These are phyloP conservation scores for Halcyon smyrnensis DNA, from an alignment of 2,797 vertebrate genomes.

Conservation along the genomic window DNA sequence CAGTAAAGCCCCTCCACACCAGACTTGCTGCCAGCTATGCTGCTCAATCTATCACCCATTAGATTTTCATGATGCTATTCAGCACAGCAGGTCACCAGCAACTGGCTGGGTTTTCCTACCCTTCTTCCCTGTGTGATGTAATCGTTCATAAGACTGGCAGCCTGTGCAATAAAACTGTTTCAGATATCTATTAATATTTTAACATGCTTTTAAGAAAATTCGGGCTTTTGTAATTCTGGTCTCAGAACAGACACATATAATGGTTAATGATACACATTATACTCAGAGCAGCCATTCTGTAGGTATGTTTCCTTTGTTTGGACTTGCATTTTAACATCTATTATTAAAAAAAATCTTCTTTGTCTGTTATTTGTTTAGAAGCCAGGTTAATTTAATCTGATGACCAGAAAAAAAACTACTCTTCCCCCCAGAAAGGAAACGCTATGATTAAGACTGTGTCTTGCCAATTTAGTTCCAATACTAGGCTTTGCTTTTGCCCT, in stretches of 20 bases:
- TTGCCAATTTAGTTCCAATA: neutral
- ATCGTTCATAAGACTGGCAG: slow-evolving; percentile 73
- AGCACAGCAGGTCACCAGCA: neutral
- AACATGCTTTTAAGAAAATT: slow-evolving; percentile 88
- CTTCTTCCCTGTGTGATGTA: slow-evolving; percentile 73
- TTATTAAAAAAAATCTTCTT: slow-evolving; percentile 63
- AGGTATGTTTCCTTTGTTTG: slow-evolving; percentile 68
- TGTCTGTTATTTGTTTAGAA: slow-evolving; percentile 63
- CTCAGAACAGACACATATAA: slow-evolving; percentile 78
- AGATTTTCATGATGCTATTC: neutral
- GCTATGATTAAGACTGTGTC: neutral
- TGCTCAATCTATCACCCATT: neutral
- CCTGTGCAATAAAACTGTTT: slow-evolving; percentile 74
- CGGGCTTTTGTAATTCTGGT: slow-evolving; percentile 77
- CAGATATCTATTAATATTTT: slow-evolving; percentile 87
- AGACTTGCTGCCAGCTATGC: neutral
- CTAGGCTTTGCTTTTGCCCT: neutral
- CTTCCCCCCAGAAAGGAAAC: neutral
- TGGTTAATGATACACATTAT: slow-evolving; percentile 74
- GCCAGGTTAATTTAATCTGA: slow-evolving; percentile 2
- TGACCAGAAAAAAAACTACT: neutral
- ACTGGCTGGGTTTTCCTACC: neutral
- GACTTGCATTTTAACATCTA: slow-evolving; percentile 71
- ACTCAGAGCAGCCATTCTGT: slow-evolving; percentile 35
- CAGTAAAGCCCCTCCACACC: neutral